Percentiles rank a stretch among this genome's conserved stretches.
These are phyloP conservation scores for Prenolepis imparis DNA, from an alignment of 2,888 invertebrate genomes.

Conservation along the genomic window DNA sequence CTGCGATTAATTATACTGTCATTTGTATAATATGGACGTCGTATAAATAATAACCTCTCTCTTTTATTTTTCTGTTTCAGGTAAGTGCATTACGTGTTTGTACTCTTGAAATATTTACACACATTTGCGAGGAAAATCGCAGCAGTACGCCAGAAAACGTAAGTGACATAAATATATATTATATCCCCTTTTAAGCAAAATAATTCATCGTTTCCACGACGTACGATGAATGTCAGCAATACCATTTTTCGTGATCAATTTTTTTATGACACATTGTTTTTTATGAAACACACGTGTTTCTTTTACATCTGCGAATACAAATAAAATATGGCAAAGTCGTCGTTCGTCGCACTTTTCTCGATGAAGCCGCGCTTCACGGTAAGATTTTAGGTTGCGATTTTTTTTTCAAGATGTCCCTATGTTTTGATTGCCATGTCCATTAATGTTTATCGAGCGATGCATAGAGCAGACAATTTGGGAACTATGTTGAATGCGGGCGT, in stretches of 20 bases:
- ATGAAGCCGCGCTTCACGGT: neutral
- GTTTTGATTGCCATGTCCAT: conserved; percentile 38
- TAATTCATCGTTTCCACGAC: conserved; percentile 7
- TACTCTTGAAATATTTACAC: conserved; percentile 1
- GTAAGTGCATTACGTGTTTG: conserved; percentile 59
- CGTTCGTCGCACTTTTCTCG: neutral
- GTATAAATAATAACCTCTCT: neutral
- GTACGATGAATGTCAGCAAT: neutral
- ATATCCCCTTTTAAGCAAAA: conserved; percentile 27
- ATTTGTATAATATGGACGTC: conserved; percentile 3
- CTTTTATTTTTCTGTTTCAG: conserved; percentile 64
- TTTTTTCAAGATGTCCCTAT: neutral
- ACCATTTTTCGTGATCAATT: conserved; percentile 16
- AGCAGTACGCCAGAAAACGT: neutral
- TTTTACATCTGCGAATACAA: conserved; percentile 16
- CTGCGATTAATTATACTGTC: neutral
- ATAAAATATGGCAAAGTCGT: neutral
- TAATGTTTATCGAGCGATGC: conserved; percentile 25
- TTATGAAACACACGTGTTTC: neutral
- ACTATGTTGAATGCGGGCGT: conserved; percentile 39
- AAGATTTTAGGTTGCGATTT: conserved; percentile 17
- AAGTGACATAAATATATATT: conserved; percentile 36
- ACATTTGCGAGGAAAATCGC: conserved; percentile 7
- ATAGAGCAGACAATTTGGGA: conserved; percentile 32
- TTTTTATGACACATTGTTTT: neutral